A percentile compares a stretch with the other conserved stretches of the same genome.
Conservation (phyloP, 2,113 vertebrate genomes). For the Cephalophus harveyi region DNA sequence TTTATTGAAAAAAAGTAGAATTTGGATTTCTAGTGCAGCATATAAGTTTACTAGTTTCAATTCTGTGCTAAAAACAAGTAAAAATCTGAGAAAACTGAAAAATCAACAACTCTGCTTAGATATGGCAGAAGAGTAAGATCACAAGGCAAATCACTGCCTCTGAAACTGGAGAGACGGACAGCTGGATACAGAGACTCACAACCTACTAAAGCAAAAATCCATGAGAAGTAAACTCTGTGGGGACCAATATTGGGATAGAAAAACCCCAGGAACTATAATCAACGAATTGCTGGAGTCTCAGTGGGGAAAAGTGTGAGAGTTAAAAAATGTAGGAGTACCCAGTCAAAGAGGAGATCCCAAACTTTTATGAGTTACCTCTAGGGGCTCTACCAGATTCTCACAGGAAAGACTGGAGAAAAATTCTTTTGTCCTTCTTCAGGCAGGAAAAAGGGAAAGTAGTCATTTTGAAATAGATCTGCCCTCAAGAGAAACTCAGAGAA, state of each 20-base stretch:
- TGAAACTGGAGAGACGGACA: neutral
- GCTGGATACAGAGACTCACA: neutral
- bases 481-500: neutral
- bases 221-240: neutral
- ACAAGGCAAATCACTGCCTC: neutral
- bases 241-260: neutral
- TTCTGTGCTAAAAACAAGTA: neutral
- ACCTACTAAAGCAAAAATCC: neutral
- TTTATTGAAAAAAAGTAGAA: neutral
- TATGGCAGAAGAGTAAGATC: neutral
- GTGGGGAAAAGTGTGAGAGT: neutral
- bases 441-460: neutral
- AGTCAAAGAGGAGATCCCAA: fast-evolving
- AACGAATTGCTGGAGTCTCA: neutral
- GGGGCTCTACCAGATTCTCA: neutral
- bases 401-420: neutral
- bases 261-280: neutral
- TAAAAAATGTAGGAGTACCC: neutral
- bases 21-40: neutral
- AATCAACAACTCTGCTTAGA: neutral
- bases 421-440: neutral
- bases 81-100: neutral
- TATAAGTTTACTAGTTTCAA: neutral
- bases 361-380: neutral
- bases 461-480: neutral